Conservation (phyloP, 2,888 invertebrate genomes). For the Strigamia crassipes region DNA sequence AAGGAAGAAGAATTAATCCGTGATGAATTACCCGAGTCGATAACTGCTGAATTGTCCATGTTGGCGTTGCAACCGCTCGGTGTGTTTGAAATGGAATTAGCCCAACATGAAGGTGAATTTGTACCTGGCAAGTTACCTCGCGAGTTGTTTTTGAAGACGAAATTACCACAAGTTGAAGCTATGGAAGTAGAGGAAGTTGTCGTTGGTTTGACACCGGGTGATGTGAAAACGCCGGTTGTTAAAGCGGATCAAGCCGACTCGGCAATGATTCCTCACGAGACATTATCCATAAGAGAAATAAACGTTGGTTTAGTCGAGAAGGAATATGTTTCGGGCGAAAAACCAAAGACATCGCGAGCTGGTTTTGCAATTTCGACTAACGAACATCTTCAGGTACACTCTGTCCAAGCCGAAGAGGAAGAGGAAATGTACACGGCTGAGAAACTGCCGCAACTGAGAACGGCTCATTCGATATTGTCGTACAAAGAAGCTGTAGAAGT, state of each 20-base stretch:
- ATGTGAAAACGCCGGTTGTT: conserved; percentile 3
- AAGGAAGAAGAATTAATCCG: conserved; percentile 48
- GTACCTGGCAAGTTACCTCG: conserved; percentile 37
- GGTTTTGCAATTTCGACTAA: conserved; percentile 32
- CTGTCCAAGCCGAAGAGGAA: conserved; percentile 43
- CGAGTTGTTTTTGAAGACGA: conserved; percentile 43
- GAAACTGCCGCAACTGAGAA: conserved; percentile 56
- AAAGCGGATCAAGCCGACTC: conserved; percentile 43
- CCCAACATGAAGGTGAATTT: neutral
- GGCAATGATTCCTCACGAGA: conserved; percentile 45
- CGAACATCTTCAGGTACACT: conserved; percentile 27
- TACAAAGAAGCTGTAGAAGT: conserved; percentile 57
- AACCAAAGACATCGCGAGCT: conserved; percentile 43
- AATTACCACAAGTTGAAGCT: conserved; percentile 47
- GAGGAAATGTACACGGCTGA: conserved; percentile 46
- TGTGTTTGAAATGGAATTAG: conserved; percentile 30
- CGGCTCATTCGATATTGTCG: conserved; percentile 60
- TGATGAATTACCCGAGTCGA: conserved; percentile 47
- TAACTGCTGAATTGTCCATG: neutral
- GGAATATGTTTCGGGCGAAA: conserved; percentile 43
- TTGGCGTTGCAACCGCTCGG: neutral
- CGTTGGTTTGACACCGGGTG: conserved; percentile 47
- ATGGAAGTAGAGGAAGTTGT: conserved; percentile 50
- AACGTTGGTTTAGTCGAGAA: conserved; percentile 41
- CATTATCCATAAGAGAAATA: conserved; percentile 14